These are phyloP conservation scores for Metaphire vulgaris DNA, from an alignment of 1,140 invertebrate genomes.

Conservation along the genomic window DNA sequence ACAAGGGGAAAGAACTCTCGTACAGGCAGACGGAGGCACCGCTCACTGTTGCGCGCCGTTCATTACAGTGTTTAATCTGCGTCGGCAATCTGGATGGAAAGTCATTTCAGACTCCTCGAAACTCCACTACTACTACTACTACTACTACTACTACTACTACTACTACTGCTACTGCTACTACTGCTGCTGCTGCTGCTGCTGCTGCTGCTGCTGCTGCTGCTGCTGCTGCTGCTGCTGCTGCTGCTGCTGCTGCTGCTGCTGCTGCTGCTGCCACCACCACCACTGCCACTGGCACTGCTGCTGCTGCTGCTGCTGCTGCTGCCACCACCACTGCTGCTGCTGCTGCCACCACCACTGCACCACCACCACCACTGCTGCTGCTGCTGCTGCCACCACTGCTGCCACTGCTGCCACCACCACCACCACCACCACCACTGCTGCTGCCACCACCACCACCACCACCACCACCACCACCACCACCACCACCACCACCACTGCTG, in stretches of 20 bases:
- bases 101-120: no score
- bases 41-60: no score
- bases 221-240: conserved; percentile 8
- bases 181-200: conserved; percentile 8
- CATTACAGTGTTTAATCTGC: no score
- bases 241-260: conserved; percentile 8
- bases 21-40: no score
- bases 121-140: no score
- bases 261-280: conserved; percentile 5
- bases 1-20: no score
- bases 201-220: conserved; percentile 8
- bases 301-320: no score
- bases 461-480: not conserved
- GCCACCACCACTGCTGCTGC: not conserved
- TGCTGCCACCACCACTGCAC: not conserved
- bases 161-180: conserved; percentile 1
- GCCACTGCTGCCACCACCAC: not conserved
- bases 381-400: not conserved
- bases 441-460: not conserved
- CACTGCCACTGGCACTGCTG: not conserved
- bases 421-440: not conserved
- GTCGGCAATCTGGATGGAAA: no score
- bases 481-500: not conserved
- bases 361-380: not conserved
- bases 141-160: no score